Evolutionary conservation across 1,140 invertebrate species (phyloP).

Genomic region (Trissolcus basalis): DNA sequence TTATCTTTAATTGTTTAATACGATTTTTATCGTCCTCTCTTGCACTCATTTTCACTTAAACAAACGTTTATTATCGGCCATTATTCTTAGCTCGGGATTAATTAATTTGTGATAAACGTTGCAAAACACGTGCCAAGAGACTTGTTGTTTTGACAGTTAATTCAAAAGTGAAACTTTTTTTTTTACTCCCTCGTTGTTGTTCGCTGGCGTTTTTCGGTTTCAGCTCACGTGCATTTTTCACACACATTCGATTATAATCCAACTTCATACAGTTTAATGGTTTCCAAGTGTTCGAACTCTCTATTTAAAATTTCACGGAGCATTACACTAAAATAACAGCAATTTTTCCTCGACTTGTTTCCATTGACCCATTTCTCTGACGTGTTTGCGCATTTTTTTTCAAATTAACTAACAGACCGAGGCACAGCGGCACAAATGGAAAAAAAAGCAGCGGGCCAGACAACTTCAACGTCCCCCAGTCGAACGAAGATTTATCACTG

Average conservation of each 20-base stretch:
- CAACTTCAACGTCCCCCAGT: slow-evolving; percentile 43
- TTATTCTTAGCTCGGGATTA: too few relatives aligned
- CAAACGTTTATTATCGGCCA: too few relatives aligned
- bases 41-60: too few relatives aligned
- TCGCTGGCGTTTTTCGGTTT: too few relatives aligned
- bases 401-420: slow-evolving; percentile 17
- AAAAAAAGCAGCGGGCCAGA: slow-evolving; percentile 15
- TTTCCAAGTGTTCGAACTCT: neutral
- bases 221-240: too few relatives aligned
- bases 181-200: too few relatives aligned
- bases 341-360: slow-evolving; percentile 16
- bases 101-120: too few relatives aligned
- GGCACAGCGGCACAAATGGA: slow-evolving; percentile 14
- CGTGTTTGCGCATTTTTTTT: slow-evolving; percentile 18
- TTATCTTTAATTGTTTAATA: too few relatives aligned
- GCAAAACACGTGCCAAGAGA: too few relatives aligned
- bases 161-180: too few relatives aligned
- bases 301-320: neutral
- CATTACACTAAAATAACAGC: neutral
- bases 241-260: neutral
- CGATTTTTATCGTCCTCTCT: too few relatives aligned
- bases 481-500: slow-evolving; percentile 49
- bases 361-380: slow-evolving; percentile 17
- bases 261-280: neutral
- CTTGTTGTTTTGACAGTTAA: too few relatives aligned